Evolutionary conservation across 2,113 vertebrate species (phyloP).

Genomic region (Serinus canaria): DNA sequence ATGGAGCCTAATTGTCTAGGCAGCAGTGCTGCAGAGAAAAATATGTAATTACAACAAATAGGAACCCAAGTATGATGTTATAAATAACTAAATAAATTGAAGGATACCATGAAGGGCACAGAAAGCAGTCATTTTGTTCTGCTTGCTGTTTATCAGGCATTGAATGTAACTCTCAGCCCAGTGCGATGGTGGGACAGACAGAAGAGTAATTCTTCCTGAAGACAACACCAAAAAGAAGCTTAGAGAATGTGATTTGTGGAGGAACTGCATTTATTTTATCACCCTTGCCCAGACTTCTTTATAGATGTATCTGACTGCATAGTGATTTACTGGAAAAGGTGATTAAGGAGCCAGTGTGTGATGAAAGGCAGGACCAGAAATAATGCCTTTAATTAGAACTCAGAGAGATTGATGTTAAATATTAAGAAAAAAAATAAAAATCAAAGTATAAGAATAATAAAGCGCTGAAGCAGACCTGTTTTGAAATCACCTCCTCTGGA

Average conservation of each 20-base stretch:
- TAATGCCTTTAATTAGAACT: not conserved
- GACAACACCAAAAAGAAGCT: not conserved
- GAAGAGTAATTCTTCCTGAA: not conserved
- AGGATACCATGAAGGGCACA: not conserved
- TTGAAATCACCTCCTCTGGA: not conserved
- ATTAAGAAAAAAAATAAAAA: fast-evolving
- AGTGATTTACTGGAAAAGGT: not conserved
- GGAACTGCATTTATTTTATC: not conserved
- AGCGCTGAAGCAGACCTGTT: not conserved
- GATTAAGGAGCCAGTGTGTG: not conserved
- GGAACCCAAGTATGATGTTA: not conserved
- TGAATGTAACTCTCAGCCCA: not conserved
- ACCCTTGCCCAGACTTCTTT: not conserved
- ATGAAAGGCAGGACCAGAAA: not conserved
- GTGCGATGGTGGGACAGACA: not conserved
- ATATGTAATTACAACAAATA: not conserved
- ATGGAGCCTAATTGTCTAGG: not conserved
- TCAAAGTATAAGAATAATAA: not conserved
- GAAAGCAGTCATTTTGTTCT: not conserved
- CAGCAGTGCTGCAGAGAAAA: not conserved
- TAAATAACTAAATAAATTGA: not conserved
- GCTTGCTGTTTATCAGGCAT: not conserved
- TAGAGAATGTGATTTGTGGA: not conserved
- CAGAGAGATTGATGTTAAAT: not conserved
- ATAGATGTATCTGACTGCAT: not conserved